Evolutionary conservation across 2,797 vertebrate species (phyloP).

Genomic region (Streptopelia turtur): DNA sequence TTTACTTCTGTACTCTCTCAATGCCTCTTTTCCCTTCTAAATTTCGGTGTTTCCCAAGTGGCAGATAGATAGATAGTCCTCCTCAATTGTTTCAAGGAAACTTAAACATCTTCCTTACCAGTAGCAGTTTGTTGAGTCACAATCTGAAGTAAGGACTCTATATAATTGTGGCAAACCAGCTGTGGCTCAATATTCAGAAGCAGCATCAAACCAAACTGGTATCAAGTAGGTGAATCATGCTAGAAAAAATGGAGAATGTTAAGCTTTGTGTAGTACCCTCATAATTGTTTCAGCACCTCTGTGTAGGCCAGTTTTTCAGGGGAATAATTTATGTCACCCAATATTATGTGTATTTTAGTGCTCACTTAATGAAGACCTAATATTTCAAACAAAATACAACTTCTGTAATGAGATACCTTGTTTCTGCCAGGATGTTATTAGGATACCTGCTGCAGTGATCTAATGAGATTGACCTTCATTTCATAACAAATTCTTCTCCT

Average conservation of each 20-base stretch:
- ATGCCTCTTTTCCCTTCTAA: not conserved
- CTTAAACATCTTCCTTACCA: not conserved
- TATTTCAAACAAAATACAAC: slow-evolving; percentile 62
- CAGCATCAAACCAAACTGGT: not conserved
- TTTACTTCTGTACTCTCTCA: not conserved
- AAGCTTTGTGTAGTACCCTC: not conserved
- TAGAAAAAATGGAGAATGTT: not conserved
- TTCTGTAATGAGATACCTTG: slow-evolving; percentile 39
- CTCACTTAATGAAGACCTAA: not conserved
- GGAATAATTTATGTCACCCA: not conserved
- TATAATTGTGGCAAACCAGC: not conserved
- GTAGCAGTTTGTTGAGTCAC: not conserved
- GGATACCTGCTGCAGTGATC: slow-evolving; percentile 8
- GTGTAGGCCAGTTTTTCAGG: not conserved
- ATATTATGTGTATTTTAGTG: slow-evolving; percentile 26
- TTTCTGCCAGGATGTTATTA: slow-evolving; percentile 55
- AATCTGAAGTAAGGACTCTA: not conserved
- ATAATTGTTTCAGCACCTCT: not conserved
- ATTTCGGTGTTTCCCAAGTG: not conserved
- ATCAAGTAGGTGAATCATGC: not conserved
- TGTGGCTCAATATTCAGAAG: not conserved
- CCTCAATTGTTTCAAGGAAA: not conserved
- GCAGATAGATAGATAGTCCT: not conserved
- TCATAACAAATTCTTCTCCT: slow-evolving; percentile 27
- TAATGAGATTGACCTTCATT: slow-evolving; percentile 66